Percentiles rank a stretch among this genome's conserved stretches.
Conservation (phyloP, 92 coral and sea anemone species). For the Heliopora coerulea region DNA sequence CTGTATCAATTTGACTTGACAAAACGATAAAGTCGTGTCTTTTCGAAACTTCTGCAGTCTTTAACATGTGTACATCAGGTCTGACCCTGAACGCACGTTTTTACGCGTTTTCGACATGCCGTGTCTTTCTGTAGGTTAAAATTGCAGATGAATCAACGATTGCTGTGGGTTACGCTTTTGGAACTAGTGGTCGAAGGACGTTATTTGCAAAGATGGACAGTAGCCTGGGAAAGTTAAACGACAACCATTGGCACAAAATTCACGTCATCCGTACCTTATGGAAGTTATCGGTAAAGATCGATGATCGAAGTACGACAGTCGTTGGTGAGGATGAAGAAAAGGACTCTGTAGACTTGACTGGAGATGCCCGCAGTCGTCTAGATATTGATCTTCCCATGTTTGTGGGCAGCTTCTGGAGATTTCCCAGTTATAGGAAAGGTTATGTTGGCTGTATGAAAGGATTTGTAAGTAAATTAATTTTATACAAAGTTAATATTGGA, state of each 20-base stretch:
- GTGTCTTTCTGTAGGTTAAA: slow-evolving; percentile 16
- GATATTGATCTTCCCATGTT: slow-evolving; percentile 39
- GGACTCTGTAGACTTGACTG: neutral
- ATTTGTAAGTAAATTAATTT: slow-evolving; percentile 36
- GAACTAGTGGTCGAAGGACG: slow-evolving; percentile 19
- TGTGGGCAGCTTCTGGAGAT: slow-evolving; percentile 39
- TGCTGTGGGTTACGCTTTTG: slow-evolving; percentile 19
- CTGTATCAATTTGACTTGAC: too few relatives aligned
- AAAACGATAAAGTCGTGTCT: too few relatives aligned
- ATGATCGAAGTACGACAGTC: neutral
- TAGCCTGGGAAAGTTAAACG: neutral
- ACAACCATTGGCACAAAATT: slow-evolving; percentile 40
- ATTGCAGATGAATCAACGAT: slow-evolving; percentile 11
- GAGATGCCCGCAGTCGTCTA: slow-evolving; percentile 41
- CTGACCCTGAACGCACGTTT: too few relatives aligned
- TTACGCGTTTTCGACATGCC: neutral
- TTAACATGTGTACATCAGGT: too few relatives aligned
- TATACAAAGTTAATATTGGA: too few relatives aligned
- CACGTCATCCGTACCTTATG: slow-evolving; percentile 33
- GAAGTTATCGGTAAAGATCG: slow-evolving; percentile 15
- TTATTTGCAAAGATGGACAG: neutral
- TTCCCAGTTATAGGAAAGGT: slow-evolving; percentile 16
- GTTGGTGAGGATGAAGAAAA: neutral
- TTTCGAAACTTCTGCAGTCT: too few relatives aligned
- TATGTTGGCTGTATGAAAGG: slow-evolving; percentile 43